Conservation (phyloP, 2,888 invertebrate species). For the Notodonta dromedarius region DNA sequence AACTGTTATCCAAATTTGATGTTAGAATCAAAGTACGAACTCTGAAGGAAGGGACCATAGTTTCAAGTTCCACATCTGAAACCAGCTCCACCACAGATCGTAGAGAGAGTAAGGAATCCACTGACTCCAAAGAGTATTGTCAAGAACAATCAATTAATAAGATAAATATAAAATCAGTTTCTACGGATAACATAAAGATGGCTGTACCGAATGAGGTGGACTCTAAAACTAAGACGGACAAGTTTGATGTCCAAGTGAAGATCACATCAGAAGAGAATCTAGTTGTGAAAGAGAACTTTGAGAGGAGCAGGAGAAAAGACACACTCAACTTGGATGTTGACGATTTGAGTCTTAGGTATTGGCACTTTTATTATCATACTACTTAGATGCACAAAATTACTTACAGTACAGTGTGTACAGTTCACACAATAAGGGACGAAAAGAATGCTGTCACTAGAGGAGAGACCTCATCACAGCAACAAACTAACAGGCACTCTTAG, state of each 20-base stretch:
- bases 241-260: constrained; percentile 78
- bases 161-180: constrained; percentile 59
- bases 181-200: constrained; percentile 75
- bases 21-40: constrained; percentile 81
- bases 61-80: constrained; percentile 71
- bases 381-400: too few relatives aligned
- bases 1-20: constrained; percentile 81
- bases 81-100: constrained; percentile 56
- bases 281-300: constrained; percentile 68
- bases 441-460: too few relatives aligned
- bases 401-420: too few relatives aligned
- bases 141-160: constrained; percentile 35
- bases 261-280: constrained; percentile 80
- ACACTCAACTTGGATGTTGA: constrained; percentile 82
- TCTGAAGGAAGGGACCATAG: constrained; percentile 66
- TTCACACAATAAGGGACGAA: too few relatives aligned
- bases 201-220: constrained; percentile 78
- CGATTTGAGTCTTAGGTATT: constrained; percentile 80
- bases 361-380: background rate
- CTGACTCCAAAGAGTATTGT: constrained; percentile 29
- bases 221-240: constrained; percentile 69
- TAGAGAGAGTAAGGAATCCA: constrained; percentile 33
- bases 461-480: too few relatives aligned
- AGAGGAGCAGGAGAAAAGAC: constrained; percentile 64
- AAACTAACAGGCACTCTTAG: too few relatives aligned